Evolutionary conservation across 2,888 invertebrate species (phyloP).

Genomic region (Acanthosepion lycidas): DNA sequence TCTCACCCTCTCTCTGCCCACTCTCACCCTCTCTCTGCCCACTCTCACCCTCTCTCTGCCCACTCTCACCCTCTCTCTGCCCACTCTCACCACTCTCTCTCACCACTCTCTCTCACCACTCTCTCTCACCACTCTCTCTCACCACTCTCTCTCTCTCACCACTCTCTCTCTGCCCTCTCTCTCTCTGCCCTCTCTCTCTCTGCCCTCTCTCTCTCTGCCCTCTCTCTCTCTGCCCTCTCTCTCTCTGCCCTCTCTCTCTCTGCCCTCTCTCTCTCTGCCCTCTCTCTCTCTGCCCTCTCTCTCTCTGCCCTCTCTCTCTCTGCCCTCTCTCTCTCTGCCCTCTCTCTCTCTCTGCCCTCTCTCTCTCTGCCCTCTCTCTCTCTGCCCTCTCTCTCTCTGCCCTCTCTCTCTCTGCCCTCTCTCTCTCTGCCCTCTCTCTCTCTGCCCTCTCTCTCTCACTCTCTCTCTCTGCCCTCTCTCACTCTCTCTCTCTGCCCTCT

Average conservation of each 20-base stretch:
- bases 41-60: neutral
- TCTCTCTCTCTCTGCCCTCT: neutral
- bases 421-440: neutral
- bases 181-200: neutral
- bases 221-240: neutral
- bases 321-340: neutral
- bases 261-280: neutral
- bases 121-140: too few species aligned
- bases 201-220: neutral
- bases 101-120: neutral
- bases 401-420: neutral
- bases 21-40: neutral
- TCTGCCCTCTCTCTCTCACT: neutral
- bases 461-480: neutral
- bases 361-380: neutral
- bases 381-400: neutral
- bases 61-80: neutral
- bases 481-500: neutral
- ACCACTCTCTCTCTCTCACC: neutral
- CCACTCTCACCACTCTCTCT: neutral
- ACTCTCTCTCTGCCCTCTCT: neutral
- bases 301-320: neutral
- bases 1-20: neutral
- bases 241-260: neutral
- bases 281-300: neutral